A percentile compares a stretch with the other conserved stretches of the same genome.
Evolutionary conservation across 2,113 vertebrate genomes (phyloP).

Genomic region (Hydrochoerus hydrochaeris): DNA sequence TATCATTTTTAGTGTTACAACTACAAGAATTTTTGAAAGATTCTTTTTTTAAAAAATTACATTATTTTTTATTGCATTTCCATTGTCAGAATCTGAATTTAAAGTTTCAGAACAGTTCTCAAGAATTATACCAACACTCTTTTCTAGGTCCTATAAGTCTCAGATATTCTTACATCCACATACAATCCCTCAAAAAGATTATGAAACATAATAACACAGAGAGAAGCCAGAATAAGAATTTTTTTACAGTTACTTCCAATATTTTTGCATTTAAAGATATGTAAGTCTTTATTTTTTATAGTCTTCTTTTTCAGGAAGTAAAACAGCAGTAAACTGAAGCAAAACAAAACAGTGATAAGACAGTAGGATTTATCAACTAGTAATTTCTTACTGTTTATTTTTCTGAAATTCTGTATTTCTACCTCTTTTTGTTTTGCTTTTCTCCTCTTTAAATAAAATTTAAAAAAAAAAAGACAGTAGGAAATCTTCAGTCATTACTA

Average conservation of each 20-base stretch:
- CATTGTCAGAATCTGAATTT: background rate
- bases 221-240: background rate
- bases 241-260: slow-evolving; percentile 15
- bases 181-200: background rate
- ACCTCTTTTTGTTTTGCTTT: no score
- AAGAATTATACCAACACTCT: background rate
- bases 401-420: no score
- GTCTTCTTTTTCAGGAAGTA: no score
- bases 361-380: no score
- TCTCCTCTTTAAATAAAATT: no score
- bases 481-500: no score
- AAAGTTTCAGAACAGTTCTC: slow-evolving; percentile 31
- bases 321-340: no score
- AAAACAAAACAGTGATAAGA: no score
- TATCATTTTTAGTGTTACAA: background rate
- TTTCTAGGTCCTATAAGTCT: background rate
- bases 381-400: no score
- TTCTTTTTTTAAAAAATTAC: background rate
- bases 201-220: background rate
- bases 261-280: background rate
- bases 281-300: background rate
- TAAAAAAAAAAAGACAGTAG: no score
- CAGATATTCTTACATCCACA: background rate
- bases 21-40: background rate
- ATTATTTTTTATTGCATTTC: slow-evolving; percentile 25